phyloP scores from a whole-genome alignment of 1,140 invertebrate species.

The Pachypsylla venusta region DNA sequence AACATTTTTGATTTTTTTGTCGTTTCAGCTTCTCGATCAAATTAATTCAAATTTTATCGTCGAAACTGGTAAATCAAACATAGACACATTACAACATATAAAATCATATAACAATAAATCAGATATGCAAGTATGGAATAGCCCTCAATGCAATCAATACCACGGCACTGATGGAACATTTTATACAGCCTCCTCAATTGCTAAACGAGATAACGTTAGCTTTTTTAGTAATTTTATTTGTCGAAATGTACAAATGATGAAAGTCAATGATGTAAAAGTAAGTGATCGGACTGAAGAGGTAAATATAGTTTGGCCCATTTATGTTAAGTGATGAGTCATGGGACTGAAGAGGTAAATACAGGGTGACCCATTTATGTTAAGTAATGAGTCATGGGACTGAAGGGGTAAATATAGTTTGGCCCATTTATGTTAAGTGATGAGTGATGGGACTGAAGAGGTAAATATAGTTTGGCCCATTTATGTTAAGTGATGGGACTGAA shows the following conservation, averaged over 20 bases:
- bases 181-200: not conserved
- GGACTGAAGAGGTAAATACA: too few relatives aligned
- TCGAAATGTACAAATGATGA: not conserved
- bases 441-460: too few relatives aligned
- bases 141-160: not conserved
- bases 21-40: conserved; percentile 5
- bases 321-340: too few relatives aligned
- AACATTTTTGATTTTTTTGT: not conserved
- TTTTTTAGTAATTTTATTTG: not conserved
- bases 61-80: not conserved
- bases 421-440: too few relatives aligned
- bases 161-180: conserved; percentile 4
- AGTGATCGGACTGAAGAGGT: too few relatives aligned
- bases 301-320: too few relatives aligned
- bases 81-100: not conserved
- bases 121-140: not conserved
- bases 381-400: too few relatives aligned
- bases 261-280: not conserved
- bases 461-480: too few relatives aligned
- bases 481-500: too few relatives aligned
- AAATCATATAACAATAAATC: not conserved
- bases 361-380: too few relatives aligned
- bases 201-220: not conserved
- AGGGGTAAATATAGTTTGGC: too few relatives aligned
- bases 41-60: not conserved